Evolutionary conservation across 2,888 invertebrate species (phyloP).

Genomic region (Drosophila colorata): DNA sequence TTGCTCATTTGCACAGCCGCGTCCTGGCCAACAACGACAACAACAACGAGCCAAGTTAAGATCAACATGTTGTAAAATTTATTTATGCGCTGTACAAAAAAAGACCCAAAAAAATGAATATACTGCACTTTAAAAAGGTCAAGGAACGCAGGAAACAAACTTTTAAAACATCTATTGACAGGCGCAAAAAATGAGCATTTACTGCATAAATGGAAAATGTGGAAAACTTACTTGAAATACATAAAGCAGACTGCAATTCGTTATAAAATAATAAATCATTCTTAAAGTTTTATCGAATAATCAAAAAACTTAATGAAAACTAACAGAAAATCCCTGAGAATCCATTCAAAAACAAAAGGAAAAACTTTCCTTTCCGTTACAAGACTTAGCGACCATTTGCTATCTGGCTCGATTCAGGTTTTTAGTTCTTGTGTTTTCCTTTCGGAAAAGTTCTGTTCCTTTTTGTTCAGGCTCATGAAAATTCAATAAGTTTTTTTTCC

Average conservation of each 20-base stretch:
- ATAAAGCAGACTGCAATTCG: not conserved
- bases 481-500: conserved; percentile 65
- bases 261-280: not conserved
- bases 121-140: conserved; percentile 10
- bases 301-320: conserved; percentile 13
- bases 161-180: conserved; percentile 1
- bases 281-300: not conserved
- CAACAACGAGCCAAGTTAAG: conserved; percentile 20
- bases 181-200: not conserved
- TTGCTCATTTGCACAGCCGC: conserved; percentile 68
- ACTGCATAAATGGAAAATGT: too few species aligned
- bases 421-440: conserved; percentile 10
- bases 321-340: conserved; percentile 4
- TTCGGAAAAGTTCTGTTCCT: conserved; percentile 23
- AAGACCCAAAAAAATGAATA: not conserved
- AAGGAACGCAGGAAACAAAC: conserved; percentile 4
- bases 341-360: not conserved
- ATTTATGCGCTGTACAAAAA: conserved; percentile 14
- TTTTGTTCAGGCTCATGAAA: conserved; percentile 60
- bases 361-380: conserved; percentile 5
- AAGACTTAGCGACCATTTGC: conserved; percentile 11
- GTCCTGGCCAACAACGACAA: conserved; percentile 28
- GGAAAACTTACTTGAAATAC: not conserved
- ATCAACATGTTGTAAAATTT: conserved; percentile 35
- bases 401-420: conserved; percentile 6